phyloP scores from a whole-genome alignment of 2,888 invertebrate species.

The Rhingia rostrata region DNA sequence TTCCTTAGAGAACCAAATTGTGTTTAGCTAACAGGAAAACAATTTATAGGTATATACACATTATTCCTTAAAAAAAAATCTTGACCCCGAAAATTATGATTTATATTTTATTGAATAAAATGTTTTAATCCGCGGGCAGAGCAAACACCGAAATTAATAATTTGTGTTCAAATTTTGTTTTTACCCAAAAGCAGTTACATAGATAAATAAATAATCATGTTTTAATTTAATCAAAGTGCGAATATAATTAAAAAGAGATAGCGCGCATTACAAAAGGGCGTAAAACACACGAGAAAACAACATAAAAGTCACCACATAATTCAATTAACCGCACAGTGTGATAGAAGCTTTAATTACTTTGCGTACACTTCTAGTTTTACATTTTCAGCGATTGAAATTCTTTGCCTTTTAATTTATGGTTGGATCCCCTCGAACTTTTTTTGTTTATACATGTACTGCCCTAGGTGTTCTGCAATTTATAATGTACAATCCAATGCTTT shows the following conservation, averaged over 20 bases:
- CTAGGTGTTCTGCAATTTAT: slow-evolving; percentile 17
- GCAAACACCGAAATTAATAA: too few relatives aligned
- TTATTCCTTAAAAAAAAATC: too few relatives aligned
- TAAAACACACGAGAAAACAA: slow-evolving; percentile 22
- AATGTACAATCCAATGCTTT: slow-evolving; percentile 31
- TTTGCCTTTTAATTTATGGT: slow-evolving; percentile 56
- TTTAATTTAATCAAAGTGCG: slow-evolving; percentile 36
- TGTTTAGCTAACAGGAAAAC: too few relatives aligned
- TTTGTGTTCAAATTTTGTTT: too few relatives aligned
- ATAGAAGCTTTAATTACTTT: slow-evolving; percentile 64
- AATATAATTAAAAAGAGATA: slow-evolving; percentile 44
- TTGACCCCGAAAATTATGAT: background rate
- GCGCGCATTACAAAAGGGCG: slow-evolving; percentile 24
- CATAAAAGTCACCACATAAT: slow-evolving; percentile 69
- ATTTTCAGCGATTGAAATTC: slow-evolving; percentile 61
- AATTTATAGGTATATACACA: too few relatives aligned
- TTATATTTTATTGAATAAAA: background rate
- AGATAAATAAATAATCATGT: slow-evolving; percentile 19
- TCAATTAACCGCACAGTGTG: slow-evolving; percentile 66
- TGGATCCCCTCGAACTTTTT: slow-evolving; percentile 50
- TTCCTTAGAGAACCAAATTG: too few relatives aligned
- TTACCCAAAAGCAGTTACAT: too few relatives aligned
- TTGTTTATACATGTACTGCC: slow-evolving; percentile 38
- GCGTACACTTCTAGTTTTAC: slow-evolving; percentile 51
- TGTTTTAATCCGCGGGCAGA: background rate